Conservation (phyloP, 2,888 invertebrate genomes). For the Mactromeris polynyma region DNA sequence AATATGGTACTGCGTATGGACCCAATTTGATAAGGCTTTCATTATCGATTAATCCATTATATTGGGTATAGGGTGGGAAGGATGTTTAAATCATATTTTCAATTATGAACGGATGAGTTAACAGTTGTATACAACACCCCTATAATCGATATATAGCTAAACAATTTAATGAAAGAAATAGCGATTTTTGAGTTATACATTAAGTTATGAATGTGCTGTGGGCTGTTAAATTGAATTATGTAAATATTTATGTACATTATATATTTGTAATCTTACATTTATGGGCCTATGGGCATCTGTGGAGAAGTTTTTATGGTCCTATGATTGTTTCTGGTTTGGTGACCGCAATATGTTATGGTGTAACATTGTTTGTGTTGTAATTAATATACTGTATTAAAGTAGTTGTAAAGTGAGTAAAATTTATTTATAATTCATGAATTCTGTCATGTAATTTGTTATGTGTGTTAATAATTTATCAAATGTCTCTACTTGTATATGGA, state of each 20-base stretch:
- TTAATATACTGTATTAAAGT: neutral
- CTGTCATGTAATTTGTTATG: constrained; percentile 1
- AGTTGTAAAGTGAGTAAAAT: neutral
- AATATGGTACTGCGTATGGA: too few species aligned
- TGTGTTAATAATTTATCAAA: neutral
- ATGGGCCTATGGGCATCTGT: neutral
- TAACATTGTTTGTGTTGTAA: neutral
- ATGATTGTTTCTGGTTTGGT: neutral
- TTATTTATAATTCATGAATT: constrained; percentile 1
- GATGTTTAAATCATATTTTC: too few species aligned
- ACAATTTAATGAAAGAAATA: too few species aligned
- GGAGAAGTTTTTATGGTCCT: neutral
- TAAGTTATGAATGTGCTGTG: neutral
- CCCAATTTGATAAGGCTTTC: too few species aligned
- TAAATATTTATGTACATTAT: neutral
- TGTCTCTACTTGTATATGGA: neutral
- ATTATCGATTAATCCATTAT: too few species aligned
- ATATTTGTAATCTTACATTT: neutral
- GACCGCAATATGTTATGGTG: neutral
- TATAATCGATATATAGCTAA: too few species aligned
- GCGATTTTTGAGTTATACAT: too few species aligned
- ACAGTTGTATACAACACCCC: too few species aligned
- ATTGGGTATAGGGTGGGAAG: too few species aligned
- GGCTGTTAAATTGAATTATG: neutral
- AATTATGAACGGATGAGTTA: too few species aligned